Evolutionary conservation across 2,888 invertebrate species (phyloP), one percentile per base, ranked within the genome.

Genomic region (Nineta flava): DNA sequence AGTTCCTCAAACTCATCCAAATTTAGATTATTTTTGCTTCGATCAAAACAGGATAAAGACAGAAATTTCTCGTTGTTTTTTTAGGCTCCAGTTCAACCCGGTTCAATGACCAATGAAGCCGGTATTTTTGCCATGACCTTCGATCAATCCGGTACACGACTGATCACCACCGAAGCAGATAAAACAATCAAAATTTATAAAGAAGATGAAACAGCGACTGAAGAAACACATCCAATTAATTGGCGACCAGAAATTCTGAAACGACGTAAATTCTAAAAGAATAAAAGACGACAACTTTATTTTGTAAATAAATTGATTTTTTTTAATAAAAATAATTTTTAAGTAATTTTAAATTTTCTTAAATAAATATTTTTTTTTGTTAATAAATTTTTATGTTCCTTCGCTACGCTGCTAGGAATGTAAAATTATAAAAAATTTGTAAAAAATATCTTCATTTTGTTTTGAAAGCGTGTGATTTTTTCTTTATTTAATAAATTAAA

Each of bases 141-240:
- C 67, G 99, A 99, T 68, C 82, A 86, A 56, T 92, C 93, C n/a
- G 94, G 95, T 19, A 83, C 87, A 1, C 77, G 97, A 16, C 78
- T 99, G 53, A 87, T 99, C 57, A 95, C 97, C 1, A 88, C 92
- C 0, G 99, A 99, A 67, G 96, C 97, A 0, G 99, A 99, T 68
- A 99, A 99, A 70, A 97, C 97, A 1, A 92, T 99, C 58, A 99
- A 99, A 74, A 87, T 99, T 55, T 99, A 97, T 71, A 91, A 87
- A 63, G 96, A 96, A 68, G 97, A 99, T 65, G 93, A 95, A 10
- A 77, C 83, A 17, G 99, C 99, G 1, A 86, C 87, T 0, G 97
- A 97, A 71, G 96, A 99, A 61, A 79, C 84, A 0, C 94, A 99
- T 72, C 99, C 99, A 0, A 76, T 99, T 58, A 88, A 93, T 66